A percentile compares a stretch with the other conserved stretches of the same genome.
Conservation (phyloP, 2,113 vertebrate genomes). For the Saguinus imperator region DNA sequence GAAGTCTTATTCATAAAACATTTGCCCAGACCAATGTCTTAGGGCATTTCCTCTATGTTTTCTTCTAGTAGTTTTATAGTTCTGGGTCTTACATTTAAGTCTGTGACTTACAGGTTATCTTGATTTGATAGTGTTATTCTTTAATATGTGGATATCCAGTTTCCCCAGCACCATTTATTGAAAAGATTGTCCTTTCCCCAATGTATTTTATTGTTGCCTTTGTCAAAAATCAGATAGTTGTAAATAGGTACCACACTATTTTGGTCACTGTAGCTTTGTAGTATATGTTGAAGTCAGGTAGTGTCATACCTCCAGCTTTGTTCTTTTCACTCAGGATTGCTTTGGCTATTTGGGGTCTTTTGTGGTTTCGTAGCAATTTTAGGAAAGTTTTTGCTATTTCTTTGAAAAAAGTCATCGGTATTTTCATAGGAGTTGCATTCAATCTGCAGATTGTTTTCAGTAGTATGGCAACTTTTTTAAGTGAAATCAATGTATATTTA, state of each 20-base stretch:
- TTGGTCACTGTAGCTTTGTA: background rate
- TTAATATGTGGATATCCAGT: background rate
- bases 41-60: background rate
- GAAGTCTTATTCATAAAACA: background rate
- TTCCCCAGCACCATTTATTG: background rate
- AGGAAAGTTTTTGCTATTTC: background rate
- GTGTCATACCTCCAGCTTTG: background rate
- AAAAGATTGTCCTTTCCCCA: background rate
- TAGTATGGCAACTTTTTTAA: background rate
- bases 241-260: background rate
- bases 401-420: background rate
- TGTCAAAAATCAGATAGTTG: background rate
- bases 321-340: background rate
- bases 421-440: background rate
- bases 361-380: background rate
- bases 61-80: background rate
- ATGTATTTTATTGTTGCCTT: background rate
- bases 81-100: background rate
- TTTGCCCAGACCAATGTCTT: background rate
- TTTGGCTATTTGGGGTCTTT: background rate
- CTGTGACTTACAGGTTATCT: background rate
- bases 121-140: background rate
- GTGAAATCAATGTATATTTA: constrained; percentile 43
- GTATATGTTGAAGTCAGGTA: background rate
- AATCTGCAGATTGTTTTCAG: background rate